Evolutionary conservation across 2,113 vertebrate genomes (phyloP).

Genomic region (Clarias batrachus): DNA sequence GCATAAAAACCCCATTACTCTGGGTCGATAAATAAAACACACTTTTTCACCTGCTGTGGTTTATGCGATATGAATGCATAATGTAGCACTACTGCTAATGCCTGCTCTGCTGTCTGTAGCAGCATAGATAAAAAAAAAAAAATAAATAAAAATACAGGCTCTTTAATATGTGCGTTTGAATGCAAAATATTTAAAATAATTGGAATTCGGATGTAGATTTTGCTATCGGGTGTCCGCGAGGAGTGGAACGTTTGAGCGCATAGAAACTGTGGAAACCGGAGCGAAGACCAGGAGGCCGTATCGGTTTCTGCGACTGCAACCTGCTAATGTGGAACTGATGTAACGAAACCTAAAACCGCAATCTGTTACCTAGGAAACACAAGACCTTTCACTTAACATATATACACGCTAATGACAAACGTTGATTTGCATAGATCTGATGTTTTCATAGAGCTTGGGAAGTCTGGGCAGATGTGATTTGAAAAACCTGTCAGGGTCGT

Average conservation of each 20-base stretch:
- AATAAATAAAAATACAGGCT: not conserved
- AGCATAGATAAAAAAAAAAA: not conserved
- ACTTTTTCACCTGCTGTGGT: not conserved
- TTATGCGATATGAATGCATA: conserved; percentile 6
- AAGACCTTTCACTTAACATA: conserved; percentile 14
- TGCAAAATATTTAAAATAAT: not conserved
- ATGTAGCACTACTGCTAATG: not conserved
- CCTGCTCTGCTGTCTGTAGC: not conserved
- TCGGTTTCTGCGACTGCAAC: conserved; percentile 4
- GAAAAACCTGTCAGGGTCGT: conserved; percentile 8
- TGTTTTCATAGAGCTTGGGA: not conserved
- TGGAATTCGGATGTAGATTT: not conserved
- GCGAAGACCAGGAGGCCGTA: not conserved
- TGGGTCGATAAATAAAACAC: not conserved
- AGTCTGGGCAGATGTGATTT: not conserved
- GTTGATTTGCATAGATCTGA: conserved; percentile 22
- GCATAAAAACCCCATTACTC: not conserved
- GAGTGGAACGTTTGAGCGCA: not conserved
- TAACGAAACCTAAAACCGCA: conserved; percentile 30
- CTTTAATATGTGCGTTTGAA: not conserved
- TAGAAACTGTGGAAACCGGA: conserved; percentile 10
- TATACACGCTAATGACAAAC: conserved; percentile 2
- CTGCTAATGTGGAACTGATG: conserved; percentile 43
- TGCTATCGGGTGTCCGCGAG: not conserved
- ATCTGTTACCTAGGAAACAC: conserved; percentile 28